Conservation (phyloP, 1,140 invertebrate genomes). For the Drosophila subpulchrella region DNA sequence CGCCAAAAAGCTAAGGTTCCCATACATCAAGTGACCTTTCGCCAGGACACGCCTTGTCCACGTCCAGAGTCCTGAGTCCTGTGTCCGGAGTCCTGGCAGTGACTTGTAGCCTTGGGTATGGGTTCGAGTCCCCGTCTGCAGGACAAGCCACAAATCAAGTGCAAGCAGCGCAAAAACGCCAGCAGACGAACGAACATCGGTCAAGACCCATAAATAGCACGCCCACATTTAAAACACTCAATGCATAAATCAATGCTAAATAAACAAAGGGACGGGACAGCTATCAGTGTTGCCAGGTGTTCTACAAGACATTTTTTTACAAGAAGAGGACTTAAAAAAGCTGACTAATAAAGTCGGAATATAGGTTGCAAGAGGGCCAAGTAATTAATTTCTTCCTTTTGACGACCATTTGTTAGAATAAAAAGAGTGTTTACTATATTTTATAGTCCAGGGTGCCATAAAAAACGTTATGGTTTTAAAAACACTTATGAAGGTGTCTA, state of each 20-base stretch:
- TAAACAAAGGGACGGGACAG: constrained; percentile 22
- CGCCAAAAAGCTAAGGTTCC: constrained; percentile 54
- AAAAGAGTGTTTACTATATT: too few species aligned
- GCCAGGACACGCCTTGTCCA: constrained; percentile 38
- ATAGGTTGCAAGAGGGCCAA: neutral
- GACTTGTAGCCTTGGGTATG: neutral
- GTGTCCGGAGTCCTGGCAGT: constrained; percentile 10
- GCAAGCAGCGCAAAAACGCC: constrained; percentile 46
- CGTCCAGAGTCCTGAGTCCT: neutral
- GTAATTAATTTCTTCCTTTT: neutral
- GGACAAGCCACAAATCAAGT: constrained; percentile 72
- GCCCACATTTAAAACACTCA: constrained; percentile 69
- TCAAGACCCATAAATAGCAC: constrained; percentile 63
- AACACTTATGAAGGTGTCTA: too few species aligned
- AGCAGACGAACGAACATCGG: constrained; percentile 29
- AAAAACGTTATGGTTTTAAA: too few species aligned
- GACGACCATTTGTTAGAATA: neutral
- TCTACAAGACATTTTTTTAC: neutral
- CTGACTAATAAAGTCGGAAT: neutral
- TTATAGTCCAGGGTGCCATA: too few species aligned
- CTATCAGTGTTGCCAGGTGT: constrained; percentile 26
- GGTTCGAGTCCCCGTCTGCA: constrained; percentile 12
- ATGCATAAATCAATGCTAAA: constrained; percentile 75
- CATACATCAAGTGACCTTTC: constrained; percentile 70
- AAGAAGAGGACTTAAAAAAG: neutral